Base-by-base conservation (phyloP, 1,140 invertebrate species). In the Nasonia vitripennis region DNA sequence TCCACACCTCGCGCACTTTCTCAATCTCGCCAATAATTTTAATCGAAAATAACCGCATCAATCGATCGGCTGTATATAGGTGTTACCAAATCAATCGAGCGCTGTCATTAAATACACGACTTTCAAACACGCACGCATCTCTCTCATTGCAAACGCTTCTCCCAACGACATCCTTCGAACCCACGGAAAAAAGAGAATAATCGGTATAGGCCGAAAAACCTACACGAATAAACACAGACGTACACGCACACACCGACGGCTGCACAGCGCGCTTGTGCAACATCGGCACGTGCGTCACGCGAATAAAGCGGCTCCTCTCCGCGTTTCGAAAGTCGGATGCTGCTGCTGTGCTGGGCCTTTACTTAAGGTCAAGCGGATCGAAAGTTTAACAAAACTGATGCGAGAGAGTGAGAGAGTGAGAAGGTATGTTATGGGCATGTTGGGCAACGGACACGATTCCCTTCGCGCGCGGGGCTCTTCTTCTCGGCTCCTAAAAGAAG, bases 321-420 rank as follows among this genome's bases (percentile, higher is more conserved):
- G 48, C 6, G 31, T 81, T 81, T 81, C 80, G 80, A 81, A 81
- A 81, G 80, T 73, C 41, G 68, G 23, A 79, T 80, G 62, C 62
- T 80, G 62, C 27, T 55, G 55, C 20, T 7, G 14, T n/a, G 80
- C 2, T 31, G 45, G 41, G 23, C 14, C 48, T 75, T 83, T 45
- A 45, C 41, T 45, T 83, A 83, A 83, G 81, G 81, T 51, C 71
- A 68, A 17, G 45, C 37, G 80, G 45, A 45, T 45, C 41, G 41
- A 81, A 62, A 81, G 41, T 51, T 81, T 73, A 23, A 51, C 12
- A 73, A 55, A 51, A n/a, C 27, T 27, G 27, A 27, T 27, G 27
- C 55, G 27, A 0, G 27, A 27, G 27, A 27, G 27, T 20, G 62
- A 23, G 51, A 75, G 71, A 23, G 27, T 4, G 20, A 74, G 9